Evolutionary conservation across 2,797 vertebrate species (phyloP), one percentile per base, ranked within the genome.

Genomic region (Agapornis canus): DNA sequence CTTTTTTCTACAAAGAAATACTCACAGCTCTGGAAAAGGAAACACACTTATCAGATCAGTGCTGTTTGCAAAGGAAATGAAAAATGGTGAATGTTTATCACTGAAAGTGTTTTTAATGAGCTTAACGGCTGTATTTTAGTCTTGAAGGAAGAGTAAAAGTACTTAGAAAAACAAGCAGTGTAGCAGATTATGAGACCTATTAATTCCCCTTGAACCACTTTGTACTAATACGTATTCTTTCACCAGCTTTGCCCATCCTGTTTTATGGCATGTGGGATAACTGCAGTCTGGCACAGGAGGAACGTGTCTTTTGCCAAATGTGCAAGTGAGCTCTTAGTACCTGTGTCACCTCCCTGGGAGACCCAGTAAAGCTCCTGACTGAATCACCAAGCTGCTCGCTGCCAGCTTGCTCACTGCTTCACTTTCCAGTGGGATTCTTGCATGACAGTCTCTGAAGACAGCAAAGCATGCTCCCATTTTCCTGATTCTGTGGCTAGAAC

Each of bases 51-150:
- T 86, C 94, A 90, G 95, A 93, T 86, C 88, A 73, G 45, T 20
- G 13, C 48, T 91, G 75, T 96, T 96, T 87, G 85, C 92, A 95
- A 80, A 97, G 95, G 95, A 97, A 98, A 95, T 73, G 61, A 96
- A 96, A 94, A 81, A 60, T 8, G 25, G 64, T 82, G 85, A 86
- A 43, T 94, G 79, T 94, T 97, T 97, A 86, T 71, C 95, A 92
- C 56, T 23, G 75, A 54, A 92, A 86, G 63, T 71, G 79, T 27
- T 90, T 60, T 65, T 94, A 96, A 95, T 94, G 90, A 90, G 39
- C 63, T 89, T 83, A 85, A 77, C 73, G 95, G 76, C 59, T 80
- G 40, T 83, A 66, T 89, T 82, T 90, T 83, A 78, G 54, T 82
- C 63, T 78, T 26, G 63, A 59, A 86, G 80, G 82, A 77, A 94